These are phyloP conservation scores for Lordiphosa fenestrarum DNA, from an alignment of 2,888 invertebrate genomes.

Conservation along the genomic window DNA sequence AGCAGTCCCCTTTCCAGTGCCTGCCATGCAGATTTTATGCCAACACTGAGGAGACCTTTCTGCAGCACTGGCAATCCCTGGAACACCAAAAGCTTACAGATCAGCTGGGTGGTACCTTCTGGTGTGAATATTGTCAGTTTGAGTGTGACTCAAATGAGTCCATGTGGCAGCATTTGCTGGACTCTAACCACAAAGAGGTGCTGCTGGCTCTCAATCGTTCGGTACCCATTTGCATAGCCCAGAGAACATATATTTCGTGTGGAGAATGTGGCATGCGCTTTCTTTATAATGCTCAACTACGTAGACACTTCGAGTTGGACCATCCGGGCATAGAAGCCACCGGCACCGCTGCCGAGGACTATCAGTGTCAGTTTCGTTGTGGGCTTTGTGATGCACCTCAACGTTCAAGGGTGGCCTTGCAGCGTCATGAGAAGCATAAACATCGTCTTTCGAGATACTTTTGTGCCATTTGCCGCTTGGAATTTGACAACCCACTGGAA, in stretches of 20 bases:
- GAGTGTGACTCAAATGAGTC: constrained; percentile 84
- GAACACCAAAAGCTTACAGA: constrained; percentile 81
- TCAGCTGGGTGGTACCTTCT: constrained; percentile 83
- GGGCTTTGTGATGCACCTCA: constrained; percentile 83
- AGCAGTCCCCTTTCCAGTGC: constrained; percentile 93
- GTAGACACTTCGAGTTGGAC: constrained; percentile 81
- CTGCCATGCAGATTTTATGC: constrained; percentile 91
- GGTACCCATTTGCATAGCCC: constrained; percentile 89
- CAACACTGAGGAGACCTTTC: constrained; percentile 86
- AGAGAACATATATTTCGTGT: constrained; percentile 85
- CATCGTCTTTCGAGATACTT: constrained; percentile 84
- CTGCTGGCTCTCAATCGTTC: constrained; percentile 89
- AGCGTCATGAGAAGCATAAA: constrained; percentile 84
- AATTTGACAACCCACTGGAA: constrained; percentile 83
- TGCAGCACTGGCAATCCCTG: constrained; percentile 87
- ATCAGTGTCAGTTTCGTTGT: constrained; percentile 85
- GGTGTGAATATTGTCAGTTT: constrained; percentile 88
- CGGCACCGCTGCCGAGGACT: constrained; percentile 84
- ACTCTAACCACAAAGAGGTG: constrained; percentile 86
- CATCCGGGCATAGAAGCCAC: constrained; percentile 82
- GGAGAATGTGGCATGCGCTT: constrained; percentile 85
- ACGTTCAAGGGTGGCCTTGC: constrained; percentile 84
- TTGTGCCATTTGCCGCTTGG: constrained; percentile 85
- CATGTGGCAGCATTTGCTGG: constrained; percentile 86
- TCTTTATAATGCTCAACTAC: constrained; percentile 88